Conservation (phyloP, 2,113 vertebrate genomes). For the Festucalex cinctus region DNA sequence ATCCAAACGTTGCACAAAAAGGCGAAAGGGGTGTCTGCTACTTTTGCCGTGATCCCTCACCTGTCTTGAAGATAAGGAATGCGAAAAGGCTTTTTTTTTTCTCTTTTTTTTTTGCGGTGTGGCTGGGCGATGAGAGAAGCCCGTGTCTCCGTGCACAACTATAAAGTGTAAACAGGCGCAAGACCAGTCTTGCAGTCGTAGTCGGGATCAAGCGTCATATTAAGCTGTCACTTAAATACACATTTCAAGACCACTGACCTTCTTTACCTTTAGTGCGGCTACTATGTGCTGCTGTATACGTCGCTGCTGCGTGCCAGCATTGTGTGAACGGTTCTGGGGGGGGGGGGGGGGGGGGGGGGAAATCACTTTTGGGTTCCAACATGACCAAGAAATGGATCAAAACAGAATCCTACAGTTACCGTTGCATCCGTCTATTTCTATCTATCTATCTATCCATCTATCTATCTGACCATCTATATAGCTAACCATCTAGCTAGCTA, state of each 20-base stretch:
- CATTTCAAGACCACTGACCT: neutral
- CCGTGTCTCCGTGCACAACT: slow-evolving; percentile 19
- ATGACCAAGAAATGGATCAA: no score
- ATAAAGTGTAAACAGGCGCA: slow-evolving; percentile 24
- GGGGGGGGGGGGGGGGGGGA: no score
- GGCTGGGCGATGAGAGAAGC: slow-evolving; percentile 9
- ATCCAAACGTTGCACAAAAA: slow-evolving; percentile 48
- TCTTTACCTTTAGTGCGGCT: neutral
- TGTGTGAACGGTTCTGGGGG: neutral
- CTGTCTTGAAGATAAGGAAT: slow-evolving; percentile 26
- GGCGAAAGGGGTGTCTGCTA: slow-evolving; percentile 23
- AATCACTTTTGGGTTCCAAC: no score
- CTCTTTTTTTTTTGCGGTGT: slow-evolving; percentile 43
- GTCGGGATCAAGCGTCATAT: neutral
- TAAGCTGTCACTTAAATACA: neutral
- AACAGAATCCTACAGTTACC: no score
- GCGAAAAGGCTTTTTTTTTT: slow-evolving; percentile 49
- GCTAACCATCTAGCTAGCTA: no score
- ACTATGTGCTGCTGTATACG: neutral
- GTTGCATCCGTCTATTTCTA: no score
- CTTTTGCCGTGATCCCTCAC: slow-evolving; percentile 27
- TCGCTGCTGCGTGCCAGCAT: neutral
- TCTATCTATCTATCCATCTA: no score
- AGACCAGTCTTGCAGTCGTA: slow-evolving; percentile 1
- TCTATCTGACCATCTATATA: no score